These are phyloP conservation scores for Choreutis nemorana DNA, from an alignment of 2,888 invertebrate species.

Conservation along the genomic window DNA sequence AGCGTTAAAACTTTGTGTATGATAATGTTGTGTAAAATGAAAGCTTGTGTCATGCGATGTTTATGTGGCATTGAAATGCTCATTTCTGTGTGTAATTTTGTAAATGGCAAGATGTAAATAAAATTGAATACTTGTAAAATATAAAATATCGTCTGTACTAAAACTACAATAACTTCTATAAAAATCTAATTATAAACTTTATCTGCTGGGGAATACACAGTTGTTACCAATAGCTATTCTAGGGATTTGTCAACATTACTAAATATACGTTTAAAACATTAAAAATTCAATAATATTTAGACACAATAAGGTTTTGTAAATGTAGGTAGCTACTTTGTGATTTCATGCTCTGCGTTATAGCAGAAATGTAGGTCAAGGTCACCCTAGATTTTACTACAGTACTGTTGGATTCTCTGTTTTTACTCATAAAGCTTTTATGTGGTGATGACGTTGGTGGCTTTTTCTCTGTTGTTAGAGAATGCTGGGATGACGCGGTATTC, in stretches of 20 bases:
- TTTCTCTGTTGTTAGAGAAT: slow-evolving; percentile 30
- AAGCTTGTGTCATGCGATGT: slow-evolving; percentile 22
- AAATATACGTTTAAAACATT: too few relatives aligned
- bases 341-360: too few relatives aligned
- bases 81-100: not conserved
- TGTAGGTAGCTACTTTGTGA: too few relatives aligned
- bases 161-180: too few relatives aligned
- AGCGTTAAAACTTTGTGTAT: slow-evolving; percentile 3
- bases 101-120: not conserved
- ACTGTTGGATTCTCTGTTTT: slow-evolving; percentile 13
- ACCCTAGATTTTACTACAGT: slow-evolving; percentile 16
- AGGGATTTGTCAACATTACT: too few relatives aligned
- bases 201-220: slow-evolving; percentile 6
- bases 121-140: too few relatives aligned
- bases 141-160: too few relatives aligned
- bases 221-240: slow-evolving; percentile 17
- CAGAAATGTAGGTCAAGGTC: slow-evolving; percentile 59
- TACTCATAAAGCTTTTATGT: slow-evolving; percentile 7
- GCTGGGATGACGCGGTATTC: slow-evolving; percentile 36
- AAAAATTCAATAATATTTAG: too few relatives aligned
- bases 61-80: slow-evolving; percentile 3
- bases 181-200: slow-evolving; percentile 5
- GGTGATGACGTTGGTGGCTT: slow-evolving; percentile 16
- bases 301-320: too few relatives aligned
- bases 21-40: slow-evolving; percentile 10